Evolutionary conservation across 2,888 invertebrate species (phyloP).

Genomic region (Cylindroiulus punctatus): DNA sequence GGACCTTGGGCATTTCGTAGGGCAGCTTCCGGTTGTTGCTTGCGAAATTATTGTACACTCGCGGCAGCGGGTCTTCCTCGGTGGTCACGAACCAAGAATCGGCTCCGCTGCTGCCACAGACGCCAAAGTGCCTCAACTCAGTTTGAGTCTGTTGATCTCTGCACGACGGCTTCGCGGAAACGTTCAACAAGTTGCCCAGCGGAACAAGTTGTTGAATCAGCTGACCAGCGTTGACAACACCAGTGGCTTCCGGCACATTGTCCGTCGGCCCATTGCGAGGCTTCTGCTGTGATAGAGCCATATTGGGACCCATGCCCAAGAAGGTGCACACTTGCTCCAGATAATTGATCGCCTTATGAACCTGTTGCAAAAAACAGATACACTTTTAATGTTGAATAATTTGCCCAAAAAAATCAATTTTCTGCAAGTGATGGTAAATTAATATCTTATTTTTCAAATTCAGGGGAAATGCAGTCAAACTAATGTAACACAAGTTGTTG

Average conservation of each 20-base stretch:
- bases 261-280: not conserved
- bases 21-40: constrained; percentile 7
- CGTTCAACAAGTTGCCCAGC: constrained; percentile 3
- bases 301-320: not conserved
- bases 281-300: not conserved
- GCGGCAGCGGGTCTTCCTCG: not conserved
- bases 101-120: not conserved
- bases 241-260: not conserved
- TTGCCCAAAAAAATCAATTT: too few relatives aligned
- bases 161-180: not conserved
- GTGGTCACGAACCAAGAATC: constrained; percentile 17
- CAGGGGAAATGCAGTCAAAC: too few relatives aligned
- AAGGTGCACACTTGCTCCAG: constrained; percentile 46
- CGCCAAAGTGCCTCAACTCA: not conserved
- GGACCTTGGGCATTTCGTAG: constrained; percentile 40
- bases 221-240: not conserved
- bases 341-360: constrained; percentile 19
- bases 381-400: too few relatives aligned
- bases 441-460: too few relatives aligned
- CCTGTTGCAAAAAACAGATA: not conserved
- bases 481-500: too few relatives aligned
- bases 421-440: too few relatives aligned
- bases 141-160: constrained; percentile 52
- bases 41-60: constrained; percentile 10
- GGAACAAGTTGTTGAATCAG: constrained; percentile 45